These are phyloP conservation scores for Battus philenor DNA, from an alignment of 1,140 invertebrate genomes.

Conservation along the genomic window DNA sequence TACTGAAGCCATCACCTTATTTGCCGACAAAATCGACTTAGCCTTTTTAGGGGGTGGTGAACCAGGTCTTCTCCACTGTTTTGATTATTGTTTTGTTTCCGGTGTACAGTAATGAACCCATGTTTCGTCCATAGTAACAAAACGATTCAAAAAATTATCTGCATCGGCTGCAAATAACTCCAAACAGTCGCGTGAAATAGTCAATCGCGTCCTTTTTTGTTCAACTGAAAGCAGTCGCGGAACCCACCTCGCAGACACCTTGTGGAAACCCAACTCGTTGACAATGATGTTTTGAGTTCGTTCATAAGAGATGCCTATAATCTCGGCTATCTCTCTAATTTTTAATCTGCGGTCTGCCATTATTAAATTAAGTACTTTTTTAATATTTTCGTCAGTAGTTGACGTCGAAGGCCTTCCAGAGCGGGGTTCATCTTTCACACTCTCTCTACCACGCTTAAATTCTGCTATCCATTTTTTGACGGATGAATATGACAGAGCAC, in stretches of 20 bases:
- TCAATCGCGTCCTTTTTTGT: conserved; percentile 17
- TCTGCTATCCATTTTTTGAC: conserved; percentile 17
- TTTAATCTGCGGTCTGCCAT: conserved; percentile 12
- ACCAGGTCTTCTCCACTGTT: conserved; percentile 14
- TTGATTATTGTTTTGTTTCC: conserved; percentile 8
- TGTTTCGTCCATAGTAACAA: conserved; percentile 19
- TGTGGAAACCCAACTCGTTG: conserved; percentile 14
- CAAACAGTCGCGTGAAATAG: conserved; percentile 14
- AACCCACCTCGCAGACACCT: conserved; percentile 15
- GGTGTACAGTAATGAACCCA: conserved; percentile 18
- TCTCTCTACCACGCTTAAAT: conserved; percentile 20
- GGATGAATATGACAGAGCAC: conserved; percentile 13
- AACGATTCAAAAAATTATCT: conserved; percentile 17
- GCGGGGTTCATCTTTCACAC: conserved; percentile 21
- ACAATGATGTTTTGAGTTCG: conserved; percentile 15
- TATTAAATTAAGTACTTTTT: conserved; percentile 5
- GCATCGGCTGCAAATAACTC: conserved; percentile 13
- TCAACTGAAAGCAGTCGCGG: conserved; percentile 18
- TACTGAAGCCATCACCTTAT: conserved; percentile 13
- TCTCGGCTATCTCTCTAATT: conserved; percentile 13
- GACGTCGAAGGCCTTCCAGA: conserved; percentile 11
- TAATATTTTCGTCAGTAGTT: conserved; percentile 12
- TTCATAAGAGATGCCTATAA: conserved; percentile 10
- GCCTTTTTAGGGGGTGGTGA: conserved; percentile 16
- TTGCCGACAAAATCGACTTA: conserved; percentile 8